Evolutionary conservation across 2,888 invertebrate species (phyloP), one percentile per base, ranked within the genome.

Genomic region (Napeogenes inachia): DNA sequence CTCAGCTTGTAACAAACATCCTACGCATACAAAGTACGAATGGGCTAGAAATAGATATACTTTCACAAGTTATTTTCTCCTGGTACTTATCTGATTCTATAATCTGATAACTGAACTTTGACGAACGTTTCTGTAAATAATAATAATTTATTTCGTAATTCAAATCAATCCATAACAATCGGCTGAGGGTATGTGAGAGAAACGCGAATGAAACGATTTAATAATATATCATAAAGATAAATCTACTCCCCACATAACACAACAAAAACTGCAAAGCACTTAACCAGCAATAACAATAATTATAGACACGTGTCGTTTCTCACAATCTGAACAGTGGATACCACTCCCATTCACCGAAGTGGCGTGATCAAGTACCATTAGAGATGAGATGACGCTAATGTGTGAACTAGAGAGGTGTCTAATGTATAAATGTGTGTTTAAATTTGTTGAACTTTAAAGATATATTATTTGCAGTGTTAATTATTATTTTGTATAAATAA

Each of bases 361-460:
- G 56, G 66, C 73, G 72, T 72, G 73, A 65, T 64, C 54, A 55
- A 57, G 47, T 46, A 56, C 69, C 70, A 70, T 73, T 73, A 73
- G 64, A 56, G 59, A 57, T 64, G 57, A 58, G 46, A 57, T 62
- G 61, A 54, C 62, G 55, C 60, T 68, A 68, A 72, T 69, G 65
- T 65, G 67, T 60, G 63, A 61, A 63, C 60, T 62, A 30, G 50
- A 61, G 42, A 59, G 56, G 65, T 55, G 57, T 60, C 30, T 58
- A 45, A 57, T 56, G 35, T n/a, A 42, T 45, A 50, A 21, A 30
- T 42, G 56, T 53, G 54, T 13, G 47, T 33, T 38, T 12, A 38
- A 42, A 42, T 10, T 21, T 10, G 10, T 42, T 10, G 10, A 3
- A 10, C 12, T 10, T 42, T 42, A 13, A 45, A 45, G 54, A 42